Conservation (phyloP, 2,113 vertebrate genomes). For the Mustelus asterias region DNA sequence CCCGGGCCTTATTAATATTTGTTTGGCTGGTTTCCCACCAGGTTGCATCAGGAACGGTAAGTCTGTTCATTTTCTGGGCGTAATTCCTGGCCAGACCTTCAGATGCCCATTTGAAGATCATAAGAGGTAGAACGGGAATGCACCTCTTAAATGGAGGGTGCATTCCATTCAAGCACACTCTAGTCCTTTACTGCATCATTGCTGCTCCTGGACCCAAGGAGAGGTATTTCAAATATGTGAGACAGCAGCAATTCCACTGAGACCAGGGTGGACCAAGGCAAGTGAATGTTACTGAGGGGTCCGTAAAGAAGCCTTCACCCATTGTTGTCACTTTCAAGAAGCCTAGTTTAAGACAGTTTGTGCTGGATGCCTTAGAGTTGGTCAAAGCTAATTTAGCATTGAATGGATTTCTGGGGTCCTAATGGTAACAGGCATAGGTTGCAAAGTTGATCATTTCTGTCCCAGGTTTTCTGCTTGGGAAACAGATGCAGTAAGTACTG, state of each 20-base stretch:
- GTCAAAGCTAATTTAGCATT: neutral
- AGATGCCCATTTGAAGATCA: neutral
- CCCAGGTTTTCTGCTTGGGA: neutral
- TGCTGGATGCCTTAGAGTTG: neutral
- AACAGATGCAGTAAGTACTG: neutral
- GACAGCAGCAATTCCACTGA: neutral
- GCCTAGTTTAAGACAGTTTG: neutral
- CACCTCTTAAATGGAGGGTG: neutral
- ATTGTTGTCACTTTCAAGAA: neutral
- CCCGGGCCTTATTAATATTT: neutral
- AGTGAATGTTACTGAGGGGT: neutral
- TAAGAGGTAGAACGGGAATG: neutral
- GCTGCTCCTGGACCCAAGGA: too few species aligned
- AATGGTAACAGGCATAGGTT: neutral
- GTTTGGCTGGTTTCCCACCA: neutral
- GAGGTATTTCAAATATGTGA: too few species aligned
- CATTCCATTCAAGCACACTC: neutral
- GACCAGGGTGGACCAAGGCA: neutral
- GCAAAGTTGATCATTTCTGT: neutral
- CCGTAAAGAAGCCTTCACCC: neutral
- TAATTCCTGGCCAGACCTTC: neutral
- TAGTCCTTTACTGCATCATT: neutral
- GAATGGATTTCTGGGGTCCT: neutral
- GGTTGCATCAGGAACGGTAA: neutral
- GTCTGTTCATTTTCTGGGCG: neutral